Conservation (phyloP, 2,113 vertebrate genomes). For the Festucalex cinctus region DNA sequence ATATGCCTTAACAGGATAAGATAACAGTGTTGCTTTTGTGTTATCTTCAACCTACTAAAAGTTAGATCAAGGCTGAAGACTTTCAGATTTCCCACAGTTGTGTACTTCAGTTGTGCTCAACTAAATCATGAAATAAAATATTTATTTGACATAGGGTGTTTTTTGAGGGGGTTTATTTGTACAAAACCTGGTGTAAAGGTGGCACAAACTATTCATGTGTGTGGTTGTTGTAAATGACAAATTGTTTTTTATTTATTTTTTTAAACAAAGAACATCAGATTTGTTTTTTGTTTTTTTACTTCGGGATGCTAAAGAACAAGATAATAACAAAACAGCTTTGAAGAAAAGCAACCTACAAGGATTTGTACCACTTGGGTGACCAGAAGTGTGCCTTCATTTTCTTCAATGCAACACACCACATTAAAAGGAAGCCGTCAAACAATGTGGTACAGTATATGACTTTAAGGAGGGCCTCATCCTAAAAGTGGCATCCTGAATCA, state of each 20-base stretch:
- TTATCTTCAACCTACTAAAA: not conserved
- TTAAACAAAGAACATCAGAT: too few relatives aligned
- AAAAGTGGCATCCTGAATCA: conserved; percentile 4
- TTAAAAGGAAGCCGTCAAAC: conserved; percentile 2
- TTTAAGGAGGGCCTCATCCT: conserved; percentile 3
- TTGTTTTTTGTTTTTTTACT: too few relatives aligned
- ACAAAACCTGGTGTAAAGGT: not conserved
- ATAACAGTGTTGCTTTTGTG: not conserved
- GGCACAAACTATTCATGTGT: too few relatives aligned
- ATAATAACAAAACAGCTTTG: too few relatives aligned
- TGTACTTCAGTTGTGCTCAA: not conserved
- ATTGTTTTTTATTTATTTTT: too few relatives aligned
- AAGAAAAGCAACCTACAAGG: too few relatives aligned
- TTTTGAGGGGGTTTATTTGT: not conserved
- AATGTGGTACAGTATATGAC: conserved; percentile 6
- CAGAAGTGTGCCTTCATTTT: not conserved
- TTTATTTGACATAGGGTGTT: not conserved
- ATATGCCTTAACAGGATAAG: not conserved
- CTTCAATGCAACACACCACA: not conserved
- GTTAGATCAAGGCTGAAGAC: not conserved
- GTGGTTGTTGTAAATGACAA: too few relatives aligned
- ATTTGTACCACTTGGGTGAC: not conserved
- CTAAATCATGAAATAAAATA: too few relatives aligned
- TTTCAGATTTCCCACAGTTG: not conserved
- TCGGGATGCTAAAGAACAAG: too few relatives aligned